Evolutionary conservation across 2,797 vertebrate species (phyloP), one percentile per base, ranked within the genome.

Genomic region (Triplophysa yarkandensis): DNA sequence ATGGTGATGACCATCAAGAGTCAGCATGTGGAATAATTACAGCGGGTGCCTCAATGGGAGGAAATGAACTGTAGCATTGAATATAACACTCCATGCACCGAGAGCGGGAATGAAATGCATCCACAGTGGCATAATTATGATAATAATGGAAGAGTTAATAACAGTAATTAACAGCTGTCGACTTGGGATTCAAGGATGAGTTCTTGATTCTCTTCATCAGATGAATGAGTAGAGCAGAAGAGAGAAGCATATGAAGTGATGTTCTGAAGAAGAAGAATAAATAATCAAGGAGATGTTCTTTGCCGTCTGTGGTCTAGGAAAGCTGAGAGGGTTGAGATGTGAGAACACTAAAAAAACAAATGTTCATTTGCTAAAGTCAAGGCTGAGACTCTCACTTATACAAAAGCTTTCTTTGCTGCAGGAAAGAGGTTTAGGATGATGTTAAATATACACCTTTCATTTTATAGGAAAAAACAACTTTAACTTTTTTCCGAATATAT

Each of bases 1-100:
- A 25, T 52, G 44, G 36, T 63, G 34, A 77, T 34, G 34, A 81
- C 60, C 48, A 83, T 83, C 64, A 69, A 71, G 66, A 82, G 39
- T 11, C 72, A 21, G 74, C 30, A 32, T 75, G 61, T 77, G 74
- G 83, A 81, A 83, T 86, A 85, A 89, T 88, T 84, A 83, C 14
- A 60, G 44, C 21, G 5, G n/a, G 57, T 62, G 48, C 63, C 58
- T 74, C 58, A 21, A 27, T 64, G 68, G 41, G 41, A 78, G 77
- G 74, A 81, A 81, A 81, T 73, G 62, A 84, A 79, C 57, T 67
- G 66, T 44, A 11, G 65, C 57, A 74, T 64, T 44, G 62, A 74
- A 81, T 76, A 82, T 66, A 78, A 64, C 71, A 46, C 58, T 77
- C 2, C 0, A 21, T 7, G 11, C n/a, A 6, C 39, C 44, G 21